Percentiles rank a stretch among this genome's conserved stretches.
Conservation (phyloP, 2,797 vertebrate genomes). For the Coregonus suidteri region DNA sequence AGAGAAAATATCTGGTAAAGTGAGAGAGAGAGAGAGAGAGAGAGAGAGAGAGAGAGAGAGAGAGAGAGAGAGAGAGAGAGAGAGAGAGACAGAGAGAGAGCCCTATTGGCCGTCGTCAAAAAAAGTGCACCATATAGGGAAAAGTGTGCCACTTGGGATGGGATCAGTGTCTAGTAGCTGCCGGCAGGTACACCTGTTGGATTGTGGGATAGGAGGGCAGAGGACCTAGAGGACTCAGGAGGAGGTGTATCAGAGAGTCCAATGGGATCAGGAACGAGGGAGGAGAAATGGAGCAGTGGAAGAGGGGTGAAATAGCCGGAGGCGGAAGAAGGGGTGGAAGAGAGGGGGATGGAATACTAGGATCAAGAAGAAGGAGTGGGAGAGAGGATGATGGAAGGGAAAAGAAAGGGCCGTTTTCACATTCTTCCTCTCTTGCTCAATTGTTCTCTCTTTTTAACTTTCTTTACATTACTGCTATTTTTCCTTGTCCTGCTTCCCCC, state of each 20-base stretch:
- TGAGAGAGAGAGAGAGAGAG: slow-evolving; percentile 49
- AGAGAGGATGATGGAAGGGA: too few species aligned
- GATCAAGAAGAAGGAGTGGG: too few species aligned
- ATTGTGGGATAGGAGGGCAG: slow-evolving; percentile 38
- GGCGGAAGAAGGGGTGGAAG: not conserved
- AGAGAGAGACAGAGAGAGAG: not conserved
- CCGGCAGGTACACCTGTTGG: slow-evolving; percentile 42
- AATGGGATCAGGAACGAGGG: slow-evolving; percentile 1
- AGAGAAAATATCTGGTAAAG: slow-evolving; percentile 2
- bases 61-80: slow-evolving; percentile 26
- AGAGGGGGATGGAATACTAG: not conserved
- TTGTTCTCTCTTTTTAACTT: too few species aligned
- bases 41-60: slow-evolving; percentile 46
- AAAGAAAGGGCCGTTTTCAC: too few species aligned
- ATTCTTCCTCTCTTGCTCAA: too few species aligned
- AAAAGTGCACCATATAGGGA: too few species aligned
- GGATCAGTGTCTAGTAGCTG: slow-evolving; percentile 39
- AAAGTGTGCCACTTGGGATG: too few species aligned
- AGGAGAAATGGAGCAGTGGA: not conserved
- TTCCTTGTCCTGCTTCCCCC: slow-evolving; percentile 43
- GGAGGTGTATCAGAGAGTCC: not conserved
- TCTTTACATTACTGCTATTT: slow-evolving; percentile 61
- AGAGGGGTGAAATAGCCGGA: not conserved
- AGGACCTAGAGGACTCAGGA: slow-evolving; percentile 13
- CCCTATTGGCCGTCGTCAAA: too few species aligned